Conservation (phyloP, 1,140 invertebrate species). For the Maniola jurtina region DNA sequence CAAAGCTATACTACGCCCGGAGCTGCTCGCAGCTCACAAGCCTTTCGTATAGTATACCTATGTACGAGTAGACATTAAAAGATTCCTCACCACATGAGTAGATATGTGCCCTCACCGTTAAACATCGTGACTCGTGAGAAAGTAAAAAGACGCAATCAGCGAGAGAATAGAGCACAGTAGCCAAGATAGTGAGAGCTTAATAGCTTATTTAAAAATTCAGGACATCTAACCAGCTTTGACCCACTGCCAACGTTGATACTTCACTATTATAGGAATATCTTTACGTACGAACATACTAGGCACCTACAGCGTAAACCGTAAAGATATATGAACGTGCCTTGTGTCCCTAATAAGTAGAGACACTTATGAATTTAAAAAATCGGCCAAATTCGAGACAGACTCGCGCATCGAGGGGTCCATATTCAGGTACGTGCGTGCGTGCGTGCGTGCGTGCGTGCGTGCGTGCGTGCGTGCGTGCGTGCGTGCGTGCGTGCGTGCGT, state of each 20-base stretch:
- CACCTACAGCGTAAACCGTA: background rate
- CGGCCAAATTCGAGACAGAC: too few relatives aligned
- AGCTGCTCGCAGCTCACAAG: too few relatives aligned
- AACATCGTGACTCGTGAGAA: constrained; percentile 44
- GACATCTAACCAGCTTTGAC: constrained; percentile 55
- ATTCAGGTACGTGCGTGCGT: too few relatives aligned
- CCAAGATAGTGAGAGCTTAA: constrained; percentile 49
- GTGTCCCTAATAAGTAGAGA: background rate
- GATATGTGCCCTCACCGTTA: constrained; percentile 41
- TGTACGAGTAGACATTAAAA: constrained; percentile 18
- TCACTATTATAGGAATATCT: background rate
- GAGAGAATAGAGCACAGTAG: constrained; percentile 60
- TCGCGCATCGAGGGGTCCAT: too few relatives aligned
- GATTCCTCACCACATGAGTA: constrained; percentile 40
- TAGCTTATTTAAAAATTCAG: constrained; percentile 72
- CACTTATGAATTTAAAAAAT: constrained; percentile 1
- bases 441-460: too few relatives aligned
- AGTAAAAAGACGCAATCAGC: constrained; percentile 71
- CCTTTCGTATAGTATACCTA: too few relatives aligned
- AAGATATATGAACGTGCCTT: constrained; percentile 1
- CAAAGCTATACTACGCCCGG: too few relatives aligned
- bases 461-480: too few relatives aligned
- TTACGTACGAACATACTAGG: background rate
- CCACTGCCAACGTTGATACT: constrained; percentile 40
- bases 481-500: too few relatives aligned